These are phyloP conservation scores for Orycteropus afer DNA, from an alignment of 2,113 vertebrate species.

Conservation along the genomic window DNA sequence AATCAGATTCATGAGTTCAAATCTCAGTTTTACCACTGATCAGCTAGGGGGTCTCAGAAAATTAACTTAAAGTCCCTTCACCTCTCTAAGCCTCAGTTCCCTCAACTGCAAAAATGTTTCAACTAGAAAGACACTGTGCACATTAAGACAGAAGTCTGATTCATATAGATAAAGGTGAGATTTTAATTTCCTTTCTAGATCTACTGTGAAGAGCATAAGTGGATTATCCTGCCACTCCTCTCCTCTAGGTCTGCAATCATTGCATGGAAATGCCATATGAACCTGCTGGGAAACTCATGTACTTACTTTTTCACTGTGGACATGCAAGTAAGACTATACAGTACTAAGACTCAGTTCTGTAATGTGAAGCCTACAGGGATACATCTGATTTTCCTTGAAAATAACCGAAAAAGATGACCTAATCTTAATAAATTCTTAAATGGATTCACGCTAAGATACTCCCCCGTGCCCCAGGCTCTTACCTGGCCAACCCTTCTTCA, in stretches of 20 bases:
- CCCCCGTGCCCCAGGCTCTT: slow-evolving; percentile 64
- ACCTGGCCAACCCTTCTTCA: slow-evolving; percentile 97
- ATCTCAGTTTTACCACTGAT: neutral
- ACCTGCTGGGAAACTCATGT: neutral
- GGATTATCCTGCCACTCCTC: neutral
- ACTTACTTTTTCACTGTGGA: neutral
- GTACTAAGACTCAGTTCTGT: neutral
- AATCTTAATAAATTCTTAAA: neutral
- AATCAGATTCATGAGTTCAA: neutral
- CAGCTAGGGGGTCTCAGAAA: neutral
- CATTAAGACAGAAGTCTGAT: neutral
- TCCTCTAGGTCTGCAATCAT: neutral
- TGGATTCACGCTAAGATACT: neutral
- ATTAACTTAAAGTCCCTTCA: neutral
- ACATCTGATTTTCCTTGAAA: neutral
- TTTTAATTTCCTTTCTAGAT: neutral
- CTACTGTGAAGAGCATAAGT: neutral
- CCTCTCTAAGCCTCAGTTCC: neutral
- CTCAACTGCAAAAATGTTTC: neutral
- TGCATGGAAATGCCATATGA: neutral
- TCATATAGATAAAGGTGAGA: neutral
- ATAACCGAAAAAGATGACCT: slow-evolving; percentile 29
- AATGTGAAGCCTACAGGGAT: neutral
- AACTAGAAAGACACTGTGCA: neutral
- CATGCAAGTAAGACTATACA: neutral